Conservation (phyloP, 2,797 vertebrate genomes). For the Xenentodon cancila region DNA sequence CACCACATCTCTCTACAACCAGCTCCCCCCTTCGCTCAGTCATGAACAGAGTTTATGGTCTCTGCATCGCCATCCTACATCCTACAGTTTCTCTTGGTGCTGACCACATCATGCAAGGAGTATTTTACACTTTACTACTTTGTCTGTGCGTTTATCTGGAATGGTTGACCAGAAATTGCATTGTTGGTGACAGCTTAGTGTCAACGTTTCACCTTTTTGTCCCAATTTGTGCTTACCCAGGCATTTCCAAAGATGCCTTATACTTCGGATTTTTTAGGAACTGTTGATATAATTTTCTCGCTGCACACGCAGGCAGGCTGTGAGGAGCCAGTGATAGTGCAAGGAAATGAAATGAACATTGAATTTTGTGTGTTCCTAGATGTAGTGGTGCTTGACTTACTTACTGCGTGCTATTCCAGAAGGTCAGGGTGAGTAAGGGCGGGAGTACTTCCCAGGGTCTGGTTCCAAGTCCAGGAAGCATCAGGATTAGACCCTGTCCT, state of each 20-base stretch:
- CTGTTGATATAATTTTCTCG: conserved; percentile 47
- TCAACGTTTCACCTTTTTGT: conserved; percentile 61
- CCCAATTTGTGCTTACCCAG: conserved; percentile 53
- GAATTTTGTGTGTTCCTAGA: conserved; percentile 34
- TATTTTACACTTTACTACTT: conserved; percentile 53
- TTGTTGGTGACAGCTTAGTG: conserved; percentile 60
- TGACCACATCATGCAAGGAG: conserved; percentile 61
- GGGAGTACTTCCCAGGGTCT: conserved; percentile 10
- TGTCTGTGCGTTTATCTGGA: conserved; percentile 59
- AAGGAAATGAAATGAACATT: conserved; percentile 18
- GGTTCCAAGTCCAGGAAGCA: conserved; percentile 41
- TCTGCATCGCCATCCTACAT: conserved; percentile 49
- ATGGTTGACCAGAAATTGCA: conserved; percentile 39
- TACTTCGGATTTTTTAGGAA: conserved; percentile 51
- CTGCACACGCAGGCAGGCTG: conserved; percentile 20
- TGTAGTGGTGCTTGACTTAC: conserved; percentile 27
- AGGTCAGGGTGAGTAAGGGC: conserved; percentile 47
- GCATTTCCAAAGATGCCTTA: conserved; percentile 45
- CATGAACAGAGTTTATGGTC: conserved; percentile 49
- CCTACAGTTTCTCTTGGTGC: conserved; percentile 66
- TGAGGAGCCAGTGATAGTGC: conserved; percentile 5
- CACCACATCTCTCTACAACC: conserved; percentile 46
- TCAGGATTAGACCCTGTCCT: conserved; percentile 22
- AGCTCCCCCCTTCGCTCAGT: conserved; percentile 45
- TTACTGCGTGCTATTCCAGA: conserved; percentile 45